These are phyloP conservation scores for Scaptodrosophila latifasciaeformis DNA, from an alignment of 2,888 invertebrate genomes.

Conservation along the genomic window DNA sequence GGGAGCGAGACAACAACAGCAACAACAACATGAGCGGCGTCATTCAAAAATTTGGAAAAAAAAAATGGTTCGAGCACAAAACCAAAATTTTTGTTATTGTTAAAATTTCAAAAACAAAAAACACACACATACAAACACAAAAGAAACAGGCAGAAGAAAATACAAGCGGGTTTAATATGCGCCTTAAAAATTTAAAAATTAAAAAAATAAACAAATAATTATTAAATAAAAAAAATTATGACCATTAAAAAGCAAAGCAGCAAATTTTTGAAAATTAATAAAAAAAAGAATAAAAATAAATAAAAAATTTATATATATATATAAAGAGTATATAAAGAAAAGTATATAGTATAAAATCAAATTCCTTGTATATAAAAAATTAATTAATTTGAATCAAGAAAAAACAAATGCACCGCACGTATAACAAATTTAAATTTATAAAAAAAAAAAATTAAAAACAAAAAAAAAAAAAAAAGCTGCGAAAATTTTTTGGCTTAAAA, in stretches of 20 bases:
- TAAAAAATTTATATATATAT: slow-evolving; percentile 25
- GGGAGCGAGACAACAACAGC: slow-evolving; percentile 9
- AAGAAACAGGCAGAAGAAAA: slow-evolving; percentile 23
- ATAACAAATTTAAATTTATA: slow-evolving; percentile 11
- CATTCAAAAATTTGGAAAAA: too few species aligned
- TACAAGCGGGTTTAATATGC: too few species aligned
- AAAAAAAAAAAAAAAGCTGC: not conserved
- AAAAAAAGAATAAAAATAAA: slow-evolving; percentile 9
- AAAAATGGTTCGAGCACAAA: too few species aligned
- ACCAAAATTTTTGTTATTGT: too few species aligned
- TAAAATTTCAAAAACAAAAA: too few species aligned
- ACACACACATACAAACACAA: slow-evolving; percentile 30
- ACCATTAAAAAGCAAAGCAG: slow-evolving; percentile 7
- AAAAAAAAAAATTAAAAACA: slow-evolving; percentile 16
- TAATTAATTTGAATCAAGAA: too few species aligned
- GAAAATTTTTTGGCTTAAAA: too few species aligned
- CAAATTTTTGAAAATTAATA: slow-evolving; percentile 3
- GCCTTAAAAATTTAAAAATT: slow-evolving; percentile 58
- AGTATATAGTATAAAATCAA: slow-evolving; percentile 7
- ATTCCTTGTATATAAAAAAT: slow-evolving; percentile 16
- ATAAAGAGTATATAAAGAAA: slow-evolving; percentile 13
- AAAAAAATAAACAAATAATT: slow-evolving; percentile 56
- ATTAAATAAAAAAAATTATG: slow-evolving; percentile 7
- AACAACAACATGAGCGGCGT: slow-evolving; percentile 18
- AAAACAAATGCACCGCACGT: not conserved